Conservation (phyloP, 1,140 invertebrate genomes). For the Drosophila ercepeae region DNA sequence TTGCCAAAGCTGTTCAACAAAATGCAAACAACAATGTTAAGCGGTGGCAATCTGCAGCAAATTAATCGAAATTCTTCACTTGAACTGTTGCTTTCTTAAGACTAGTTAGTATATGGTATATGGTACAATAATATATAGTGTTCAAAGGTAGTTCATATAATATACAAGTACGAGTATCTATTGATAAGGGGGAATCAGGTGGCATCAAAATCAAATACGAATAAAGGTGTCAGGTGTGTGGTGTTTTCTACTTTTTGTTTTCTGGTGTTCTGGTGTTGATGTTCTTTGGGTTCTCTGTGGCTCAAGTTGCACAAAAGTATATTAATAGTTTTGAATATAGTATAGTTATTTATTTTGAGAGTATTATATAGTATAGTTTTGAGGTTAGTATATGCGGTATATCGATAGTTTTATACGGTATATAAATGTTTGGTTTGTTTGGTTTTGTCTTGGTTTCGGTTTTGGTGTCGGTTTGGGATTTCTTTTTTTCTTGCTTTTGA, state of each 20-base stretch:
- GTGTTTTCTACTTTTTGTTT: slow-evolving; percentile 25
- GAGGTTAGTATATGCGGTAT: slow-evolving; percentile 47
- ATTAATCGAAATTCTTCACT: slow-evolving; percentile 11
- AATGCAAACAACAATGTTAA: slow-evolving; percentile 48
- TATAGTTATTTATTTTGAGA: slow-evolving; percentile 15
- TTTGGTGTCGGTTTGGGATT: slow-evolving; percentile 9
- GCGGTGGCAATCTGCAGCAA: slow-evolving; percentile 24
- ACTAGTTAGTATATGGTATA: slow-evolving; percentile 27
- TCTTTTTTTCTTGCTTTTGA: slow-evolving; percentile 5
- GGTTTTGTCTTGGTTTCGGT: slow-evolving; percentile 21
- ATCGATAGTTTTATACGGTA: slow-evolving; percentile 38
- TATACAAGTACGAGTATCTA: slow-evolving; percentile 1
- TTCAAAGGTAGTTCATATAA: slow-evolving; percentile 1
- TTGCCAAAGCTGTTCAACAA: slow-evolving; percentile 41
- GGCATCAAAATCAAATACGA: slow-evolving; percentile 37
- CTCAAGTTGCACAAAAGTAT: slow-evolving; percentile 36
- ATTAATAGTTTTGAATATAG: slow-evolving; percentile 14
- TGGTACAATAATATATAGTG: slow-evolving; percentile 13
- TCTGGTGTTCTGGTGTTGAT: not conserved
- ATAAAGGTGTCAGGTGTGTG: slow-evolving; percentile 19
- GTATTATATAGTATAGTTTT: slow-evolving; percentile 40
- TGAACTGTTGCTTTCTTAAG: slow-evolving; percentile 21
- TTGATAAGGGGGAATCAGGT: slow-evolving; percentile 19
- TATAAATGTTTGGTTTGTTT: slow-evolving; percentile 42
- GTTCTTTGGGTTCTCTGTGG: slow-evolving; percentile 39